Base-by-base conservation (phyloP, 2,113 vertebrate genomes). In the Tragelaphus buxtoni region DNA sequence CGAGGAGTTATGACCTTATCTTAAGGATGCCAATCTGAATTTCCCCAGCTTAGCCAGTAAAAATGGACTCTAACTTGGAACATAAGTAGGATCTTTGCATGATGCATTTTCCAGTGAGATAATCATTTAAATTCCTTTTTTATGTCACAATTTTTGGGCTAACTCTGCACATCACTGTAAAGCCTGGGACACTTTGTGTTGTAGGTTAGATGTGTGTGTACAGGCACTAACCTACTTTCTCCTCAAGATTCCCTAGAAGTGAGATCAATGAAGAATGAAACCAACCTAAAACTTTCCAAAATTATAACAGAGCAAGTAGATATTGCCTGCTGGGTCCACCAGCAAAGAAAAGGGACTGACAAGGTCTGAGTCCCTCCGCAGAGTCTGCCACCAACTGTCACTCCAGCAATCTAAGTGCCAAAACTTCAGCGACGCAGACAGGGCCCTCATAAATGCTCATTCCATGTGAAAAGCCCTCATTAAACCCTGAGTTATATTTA, bases 401-500 rank as follows among this genome's bases (percentile, higher is more conserved):
- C 18, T 63, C n/a, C n/a, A 61, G 94, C 47, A 61, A 92, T 39
- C n/a, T 61, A 93, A 95, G 51, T 55, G 90, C 83, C 76, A 95
- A 86, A 95, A 88, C 63, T 95, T 93, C n/a, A 60, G 95, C 72
- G 39, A 95, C 8, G 9, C 39, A 92, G 86, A 58, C 82, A 91
- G 53, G 49, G 56, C 47, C 81, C 87, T 94, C 42, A 7, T 39
- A 42, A 94, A 92, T 56, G 90, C 74, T 89, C 22, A 18, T 45
- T 97, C 93, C 90, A 88, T 95, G 84, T 88, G 94, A 97, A 97
- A 95, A 97, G 90, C 74, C 88, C 94, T 98, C 96, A 96, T 97
- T 97, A 97, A 98, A 97, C 81, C 35, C 87, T 26, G 90, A 92
- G 97, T 96, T 97, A 98, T 98, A 98, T 97, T 98, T 97, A 95